Evolutionary conservation across 2,113 vertebrate species (phyloP), one percentile per base, ranked within the genome.

Genomic region (Hirundichthys speculiger): DNA sequence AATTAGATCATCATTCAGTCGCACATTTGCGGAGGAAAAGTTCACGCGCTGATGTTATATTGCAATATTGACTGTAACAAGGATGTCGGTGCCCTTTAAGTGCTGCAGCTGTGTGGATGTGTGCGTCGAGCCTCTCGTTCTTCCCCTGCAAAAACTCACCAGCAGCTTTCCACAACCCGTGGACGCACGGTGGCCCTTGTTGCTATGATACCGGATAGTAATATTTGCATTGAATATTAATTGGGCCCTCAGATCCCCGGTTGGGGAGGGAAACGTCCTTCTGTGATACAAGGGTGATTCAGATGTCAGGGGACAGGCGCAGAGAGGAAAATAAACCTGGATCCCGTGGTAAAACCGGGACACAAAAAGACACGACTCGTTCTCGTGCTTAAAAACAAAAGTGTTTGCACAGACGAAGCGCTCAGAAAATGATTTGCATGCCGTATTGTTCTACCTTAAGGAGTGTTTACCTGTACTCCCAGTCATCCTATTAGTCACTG

Each of bases 221-320:
- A 78, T 83, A 90, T 90, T 91, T 89, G 88, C 85, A 90, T 86
- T 61, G 84, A 76, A 82, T 89, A 90, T 85, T 91, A 88, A 91
- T 88, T 90, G 75, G 80, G 72, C 63, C 72, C 25, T 83, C 68
- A 66, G 71, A 85, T 86, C 76, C 63, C 14, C 15, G 49, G 75
- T 27, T 49, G 65, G 51, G 45, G 24, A 69, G 59, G 50, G 74
- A 82, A 73, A 82, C 63, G 58, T 75, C 77, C 80, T 46, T 60
- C 67, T 86, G 70, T 77, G 68, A 66, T 40, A 53, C 19, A 48
- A 69, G 48, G 21, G 65, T 76, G 69, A 58, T 76, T 78, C 67
- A 69, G 63, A 77, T 46, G 56, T 75, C 70, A 63, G 9, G 50
- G 47, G 54, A 73, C 54, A 61, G 30, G 43, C 11, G 16, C 38